phyloP scores from a whole-genome alignment of 2,797 vertebrate species.

The Chromobotia macracanthus region DNA sequence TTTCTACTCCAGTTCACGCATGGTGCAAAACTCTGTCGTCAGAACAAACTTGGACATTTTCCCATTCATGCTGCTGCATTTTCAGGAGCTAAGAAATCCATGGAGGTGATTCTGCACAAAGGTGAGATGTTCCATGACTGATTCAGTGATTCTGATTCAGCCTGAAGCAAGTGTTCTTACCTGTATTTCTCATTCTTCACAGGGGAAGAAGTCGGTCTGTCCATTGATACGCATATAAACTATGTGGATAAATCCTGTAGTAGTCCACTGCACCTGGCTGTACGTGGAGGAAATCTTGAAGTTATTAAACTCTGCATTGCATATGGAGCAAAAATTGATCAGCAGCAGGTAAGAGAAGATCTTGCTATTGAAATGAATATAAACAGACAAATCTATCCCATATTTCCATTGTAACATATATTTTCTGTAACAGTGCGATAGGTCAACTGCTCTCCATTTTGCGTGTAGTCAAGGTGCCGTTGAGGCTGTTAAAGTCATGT shows the following conservation, averaged over 20 bases:
- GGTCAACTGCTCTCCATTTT: conserved; percentile 87
- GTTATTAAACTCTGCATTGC: conserved; percentile 85
- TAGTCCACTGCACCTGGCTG: conserved; percentile 84
- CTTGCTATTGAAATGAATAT: not conserved
- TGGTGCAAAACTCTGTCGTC: conserved; percentile 77
- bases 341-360: conserved; percentile 76
- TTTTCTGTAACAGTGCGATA: conserved; percentile 74
- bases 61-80: conserved; percentile 84
- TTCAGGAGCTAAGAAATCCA: conserved; percentile 81
- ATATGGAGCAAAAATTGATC: conserved; percentile 82
- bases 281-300: conserved; percentile 83
- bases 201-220: conserved; percentile 80
- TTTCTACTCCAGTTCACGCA: conserved; percentile 74
- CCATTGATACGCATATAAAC: conserved; percentile 78
- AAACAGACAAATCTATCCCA: not conserved
- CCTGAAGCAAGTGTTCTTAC: not conserved
- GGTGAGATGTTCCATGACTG: conserved; percentile 66
- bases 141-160: not conserved
- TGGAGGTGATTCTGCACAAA: conserved; percentile 82
- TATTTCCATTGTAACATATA: not conserved
- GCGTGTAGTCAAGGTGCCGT: conserved; percentile 86
- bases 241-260: conserved; percentile 81
- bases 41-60: conserved; percentile 82
- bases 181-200: not conserved
- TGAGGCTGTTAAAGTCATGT: conserved; percentile 85